Evolutionary conservation across 2,113 vertebrate species (phyloP).

Genomic region (Phyllostomus discolor): DNA sequence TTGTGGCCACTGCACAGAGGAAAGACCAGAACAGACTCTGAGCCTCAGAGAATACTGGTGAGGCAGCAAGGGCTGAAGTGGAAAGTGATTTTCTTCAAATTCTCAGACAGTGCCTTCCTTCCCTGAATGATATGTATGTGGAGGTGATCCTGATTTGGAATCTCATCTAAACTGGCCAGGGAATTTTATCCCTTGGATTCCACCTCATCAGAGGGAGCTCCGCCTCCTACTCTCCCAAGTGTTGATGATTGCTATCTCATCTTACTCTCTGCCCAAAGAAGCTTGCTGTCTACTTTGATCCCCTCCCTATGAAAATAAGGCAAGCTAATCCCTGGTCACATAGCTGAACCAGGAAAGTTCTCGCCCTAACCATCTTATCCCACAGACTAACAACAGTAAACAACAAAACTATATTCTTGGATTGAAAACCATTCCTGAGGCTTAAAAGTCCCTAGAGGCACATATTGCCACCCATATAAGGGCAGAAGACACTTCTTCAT

Average conservation of each 20-base stretch:
- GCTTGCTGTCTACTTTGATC: background rate
- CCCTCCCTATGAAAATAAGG: background rate
- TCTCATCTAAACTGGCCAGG: background rate
- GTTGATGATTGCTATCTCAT: background rate
- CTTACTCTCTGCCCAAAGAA: background rate
- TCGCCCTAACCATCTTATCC: background rate
- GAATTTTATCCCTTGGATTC: background rate
- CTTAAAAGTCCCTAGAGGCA: background rate
- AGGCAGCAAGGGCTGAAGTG: background rate
- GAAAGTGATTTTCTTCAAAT: background rate
- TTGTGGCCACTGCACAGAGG: background rate
- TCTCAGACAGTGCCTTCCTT: background rate
- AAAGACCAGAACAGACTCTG: background rate
- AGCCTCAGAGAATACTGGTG: background rate
- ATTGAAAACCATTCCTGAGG: background rate
- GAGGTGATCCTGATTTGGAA: background rate
- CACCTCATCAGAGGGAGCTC: background rate
- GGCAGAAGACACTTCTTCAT: background rate
- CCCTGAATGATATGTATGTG: too few relatives aligned
- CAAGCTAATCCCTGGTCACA: background rate
- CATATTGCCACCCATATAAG: background rate
- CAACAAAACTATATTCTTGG: background rate
- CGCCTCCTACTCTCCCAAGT: background rate
- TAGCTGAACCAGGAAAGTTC: background rate
- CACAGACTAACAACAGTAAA: background rate